Percentiles rank a stretch among this genome's conserved stretches.
Conservation (phyloP, 2,888 invertebrate genomes). For the Ypsolopha sequella region DNA sequence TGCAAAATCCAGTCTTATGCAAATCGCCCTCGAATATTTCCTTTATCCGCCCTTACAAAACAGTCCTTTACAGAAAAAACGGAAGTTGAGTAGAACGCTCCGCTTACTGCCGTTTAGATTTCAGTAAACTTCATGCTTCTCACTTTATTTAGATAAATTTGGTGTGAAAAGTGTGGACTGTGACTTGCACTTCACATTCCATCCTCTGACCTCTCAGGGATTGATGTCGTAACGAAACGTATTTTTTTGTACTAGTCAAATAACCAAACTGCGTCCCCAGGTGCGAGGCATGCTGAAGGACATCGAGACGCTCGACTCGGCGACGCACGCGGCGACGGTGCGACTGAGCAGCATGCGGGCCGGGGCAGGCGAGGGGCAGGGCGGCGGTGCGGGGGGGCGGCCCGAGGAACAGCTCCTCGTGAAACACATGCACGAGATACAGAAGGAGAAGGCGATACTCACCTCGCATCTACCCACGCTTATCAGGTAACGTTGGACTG, state of each 20-base stretch:
- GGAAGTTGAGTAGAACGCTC: too few relatives aligned
- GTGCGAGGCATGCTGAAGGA: slow-evolving; percentile 89
- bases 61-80: too few relatives aligned
- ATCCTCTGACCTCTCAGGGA: background rate
- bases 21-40: too few relatives aligned
- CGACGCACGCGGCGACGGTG: slow-evolving; percentile 86
- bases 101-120: too few relatives aligned
- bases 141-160: too few relatives aligned
- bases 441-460: slow-evolving; percentile 84
- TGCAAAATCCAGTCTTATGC: too few relatives aligned
- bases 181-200: too few relatives aligned
- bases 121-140: too few relatives aligned
- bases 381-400: slow-evolving; percentile 9
- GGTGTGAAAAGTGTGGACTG: too few relatives aligned
- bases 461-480: slow-evolving; percentile 85
- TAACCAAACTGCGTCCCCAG: slow-evolving; percentile 42
- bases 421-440: slow-evolving; percentile 84
- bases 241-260: too few relatives aligned
- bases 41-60: too few relatives aligned
- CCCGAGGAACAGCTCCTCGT: slow-evolving; percentile 80
- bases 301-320: slow-evolving; percentile 90
- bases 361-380: slow-evolving; percentile 22
- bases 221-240: background rate
- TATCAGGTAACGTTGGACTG: too few relatives aligned
- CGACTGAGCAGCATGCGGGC: slow-evolving; percentile 81